Evolutionary conservation across 2,888 invertebrate genomes (phyloP), one percentile per base, ranked within the genome.

Genomic region (Andrena hattorfiana): DNA sequence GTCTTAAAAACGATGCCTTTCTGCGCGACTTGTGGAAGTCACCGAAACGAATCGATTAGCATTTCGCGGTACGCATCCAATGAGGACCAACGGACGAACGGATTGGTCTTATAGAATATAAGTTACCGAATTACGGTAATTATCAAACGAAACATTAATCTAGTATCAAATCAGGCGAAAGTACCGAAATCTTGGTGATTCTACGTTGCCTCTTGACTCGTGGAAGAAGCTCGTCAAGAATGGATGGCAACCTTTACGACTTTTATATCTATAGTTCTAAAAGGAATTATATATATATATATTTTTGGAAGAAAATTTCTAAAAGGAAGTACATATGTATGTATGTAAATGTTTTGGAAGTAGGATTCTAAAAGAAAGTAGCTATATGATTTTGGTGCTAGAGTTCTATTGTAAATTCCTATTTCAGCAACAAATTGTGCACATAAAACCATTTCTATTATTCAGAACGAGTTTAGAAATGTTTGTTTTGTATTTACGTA

Each of bases 1-100:
- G 91, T 91, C 91, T 91, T 91, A 87, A 73, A 71, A 60, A 79
- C 73, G 87, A 80, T 89, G 90, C 89, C 91, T 91, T 91, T 59
- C 35, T 66, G 63, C 56, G 69, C 66, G 59, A 66, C 73, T 69
- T 56, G 32, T 7, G 32, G n/a, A 59, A 64, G 42, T 51, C 74
- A 79, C 67, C 42, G 56, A 63, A 80, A 77, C 63, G 72, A 42
- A 75, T 20, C 51, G 71, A 71, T 67, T 51, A 73, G 60, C 42
- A 71, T 79, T 70, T 77, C 73, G 30, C 68, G 62, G 72, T 63
- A 83, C 28, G 56, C 77, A 84, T 59, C 56, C 67, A 70, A 56
- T 20, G 77, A 73, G 72, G 72, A 78, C 72, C 77, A 68, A 83
- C 42, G 62, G 76, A 67, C 74, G 79, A 85, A 72, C 72, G 77